These are phyloP conservation scores for Microdon myrmicae DNA, from an alignment of 2,888 invertebrate species.

Conservation along the genomic window DNA sequence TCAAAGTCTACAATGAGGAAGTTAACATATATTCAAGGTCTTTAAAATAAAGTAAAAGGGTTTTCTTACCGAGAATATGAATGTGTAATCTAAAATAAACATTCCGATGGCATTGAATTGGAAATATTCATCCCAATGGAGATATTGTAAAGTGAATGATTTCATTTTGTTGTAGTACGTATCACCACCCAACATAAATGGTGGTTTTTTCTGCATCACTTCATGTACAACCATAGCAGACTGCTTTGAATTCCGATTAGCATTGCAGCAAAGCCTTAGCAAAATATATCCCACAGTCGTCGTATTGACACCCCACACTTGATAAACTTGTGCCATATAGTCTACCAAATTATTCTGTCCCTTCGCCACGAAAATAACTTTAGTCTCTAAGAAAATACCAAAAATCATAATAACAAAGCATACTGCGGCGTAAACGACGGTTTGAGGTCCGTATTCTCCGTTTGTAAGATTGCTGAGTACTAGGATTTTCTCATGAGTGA, in stretches of 20 bases:
- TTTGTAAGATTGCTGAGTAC: conserved; percentile 61
- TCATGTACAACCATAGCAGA: conserved; percentile 66
- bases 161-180: conserved; percentile 67
- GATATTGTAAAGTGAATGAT: conserved; percentile 65
- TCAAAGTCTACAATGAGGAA: conserved; percentile 60
- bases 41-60: not conserved
- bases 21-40: too few relatives aligned
- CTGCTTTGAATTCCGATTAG: conserved; percentile 62
- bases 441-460: conserved; percentile 62
- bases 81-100: conserved; percentile 66
- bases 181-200: conserved; percentile 66
- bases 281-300: conserved; percentile 62
- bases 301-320: conserved; percentile 62
- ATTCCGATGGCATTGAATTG: conserved; percentile 66
- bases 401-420: conserved; percentile 64
- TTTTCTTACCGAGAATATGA: conserved; percentile 66
- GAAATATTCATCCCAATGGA: conserved; percentile 66
- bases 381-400: conserved; percentile 64
- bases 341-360: conserved; percentile 60
- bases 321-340: conserved; percentile 60
- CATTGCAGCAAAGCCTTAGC: conserved; percentile 62
- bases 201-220: conserved; percentile 67
- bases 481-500: conserved; percentile 63
- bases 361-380: conserved; percentile 62
- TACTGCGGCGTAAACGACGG: conserved; percentile 63